Conservation (phyloP, 2,113 vertebrate genomes). For the Prionailurus bengalensis region DNA sequence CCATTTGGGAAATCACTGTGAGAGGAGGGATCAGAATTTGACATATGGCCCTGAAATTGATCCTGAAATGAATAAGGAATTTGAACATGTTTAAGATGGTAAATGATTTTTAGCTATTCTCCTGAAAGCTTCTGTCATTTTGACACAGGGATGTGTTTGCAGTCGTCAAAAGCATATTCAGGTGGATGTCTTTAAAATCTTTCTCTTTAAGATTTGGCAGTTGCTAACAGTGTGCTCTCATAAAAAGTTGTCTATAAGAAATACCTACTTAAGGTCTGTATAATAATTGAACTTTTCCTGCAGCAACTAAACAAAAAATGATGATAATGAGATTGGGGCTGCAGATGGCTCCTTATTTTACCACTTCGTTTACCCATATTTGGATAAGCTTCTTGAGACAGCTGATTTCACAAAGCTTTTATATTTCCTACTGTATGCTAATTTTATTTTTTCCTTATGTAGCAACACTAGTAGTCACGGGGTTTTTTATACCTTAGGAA, state of each 20-base stretch:
- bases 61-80: constrained; percentile 41
- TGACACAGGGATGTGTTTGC: constrained; percentile 14
- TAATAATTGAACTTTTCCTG: constrained; percentile 24
- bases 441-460: constrained; percentile 48
- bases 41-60: background rate
- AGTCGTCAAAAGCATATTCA: constrained; percentile 21
- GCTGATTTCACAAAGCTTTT: constrained; percentile 37
- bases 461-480: background rate
- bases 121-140: constrained; percentile 46
- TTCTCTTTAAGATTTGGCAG: constrained; percentile 22
- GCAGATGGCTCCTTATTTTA: background rate
- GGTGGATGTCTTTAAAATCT: constrained; percentile 45
- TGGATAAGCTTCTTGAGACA: background rate
- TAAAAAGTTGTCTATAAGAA: constrained; percentile 52
- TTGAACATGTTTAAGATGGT: constrained; percentile 39
- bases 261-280: background rate
- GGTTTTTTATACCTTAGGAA: background rate
- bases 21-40: background rate
- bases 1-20: constrained; percentile 16
- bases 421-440: background rate
- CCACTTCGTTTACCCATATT: background rate
- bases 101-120: constrained; percentile 28
- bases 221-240: constrained; percentile 47
- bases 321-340: background rate
- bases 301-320: constrained; percentile 39